Base-by-base conservation (phyloP, 2,888 invertebrate genomes). In the Syrista parreyssii region DNA sequence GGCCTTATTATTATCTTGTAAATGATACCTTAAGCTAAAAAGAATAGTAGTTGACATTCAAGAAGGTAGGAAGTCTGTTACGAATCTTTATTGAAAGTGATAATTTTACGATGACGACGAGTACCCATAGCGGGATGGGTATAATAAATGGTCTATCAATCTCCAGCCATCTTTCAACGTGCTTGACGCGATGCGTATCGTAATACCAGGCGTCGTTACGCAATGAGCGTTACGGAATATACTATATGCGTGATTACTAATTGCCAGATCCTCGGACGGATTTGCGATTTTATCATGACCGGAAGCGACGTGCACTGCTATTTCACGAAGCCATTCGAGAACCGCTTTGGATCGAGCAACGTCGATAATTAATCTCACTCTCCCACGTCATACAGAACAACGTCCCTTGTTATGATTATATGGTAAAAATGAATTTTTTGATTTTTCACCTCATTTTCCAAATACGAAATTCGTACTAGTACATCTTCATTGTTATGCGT, bases 201-300 rank as follows among this genome's bases (percentile, higher is more conserved):
- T 71, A 55, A 55, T 71, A 71, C 71, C 33, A 33, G 71, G 71
- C 71, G 31, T 71, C 82, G 86, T 89, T 90, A 86, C 88, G 87
- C 88, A 90, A 89, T 55, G 78, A 83, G 79, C 85, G 87, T 89
- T 88, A 89, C 88, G 87, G 85, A 87, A 88, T 87, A 84, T 83
- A 78, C 40, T 79, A 79, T 82, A 88, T 87, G 89, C 88, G 89
- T 89, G 88, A 90, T 90, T 86, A 84, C 87, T 89, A 89, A 90
- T 90, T 89, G 87, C 84, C 81, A 83, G 84, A 86, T 86, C 82
- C 84, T 79, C 78, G 81, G 84, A 85, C 85, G 86, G 85, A 86
- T 86, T 55, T 84, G 82, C 79, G 88, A 88, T 89, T 82, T 84
- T 86, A 89, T 89, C 89, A 81, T 79, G 81, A 77, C 85, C 87